Evolutionary conservation across 2,113 vertebrate species (phyloP), one percentile per base, ranked within the genome.

Genomic region (Crotalus helleri): DNA sequence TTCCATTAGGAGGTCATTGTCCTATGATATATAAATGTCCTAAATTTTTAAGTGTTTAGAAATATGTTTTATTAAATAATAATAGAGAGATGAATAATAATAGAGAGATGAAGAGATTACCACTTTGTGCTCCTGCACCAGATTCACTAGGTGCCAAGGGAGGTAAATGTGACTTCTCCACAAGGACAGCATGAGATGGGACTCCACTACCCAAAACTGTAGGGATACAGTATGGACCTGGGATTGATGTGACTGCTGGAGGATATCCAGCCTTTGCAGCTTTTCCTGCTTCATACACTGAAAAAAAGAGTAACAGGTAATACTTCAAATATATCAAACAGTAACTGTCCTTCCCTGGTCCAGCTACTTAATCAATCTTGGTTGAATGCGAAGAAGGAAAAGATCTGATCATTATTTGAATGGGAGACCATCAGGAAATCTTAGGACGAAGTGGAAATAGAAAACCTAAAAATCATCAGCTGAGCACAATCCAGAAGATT

Each of bases 251-350:
- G 58, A 98, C 96, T 87, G 97, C 97, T 93, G 98, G 95, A 93
- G 98, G 97, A 44, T 97, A 98, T 33, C 97, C 97, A 87, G 97
- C 97, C 97, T 99, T 99, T 11, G 98, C 98, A 93, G 98, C 98
- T 96, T 99, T 99, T 91, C 99, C 99, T 53, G 99, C 99, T 96
- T 99, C 98, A 85, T 99, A 99, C 92, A 99, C 99, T 99, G 97
- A 61, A 97, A 94, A 95, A 95, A 97, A 64, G 57, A 96, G 93
- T 89, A 96, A 92, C 49, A 95, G 92, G 21, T 24, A 24, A 9
- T 33, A n/a, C 61, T 90, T 51, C 19, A 49, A 55, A 53, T 7
- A 46, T 89, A 89, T 57, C 33, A 55, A 9, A 57, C 26, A 23
- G 53, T 29, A 87, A 33, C 19, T 86, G 33, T 39, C 74, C 17